Base-by-base conservation (phyloP, 2,113 vertebrate species). In the Pseudopodoces humilis region DNA sequence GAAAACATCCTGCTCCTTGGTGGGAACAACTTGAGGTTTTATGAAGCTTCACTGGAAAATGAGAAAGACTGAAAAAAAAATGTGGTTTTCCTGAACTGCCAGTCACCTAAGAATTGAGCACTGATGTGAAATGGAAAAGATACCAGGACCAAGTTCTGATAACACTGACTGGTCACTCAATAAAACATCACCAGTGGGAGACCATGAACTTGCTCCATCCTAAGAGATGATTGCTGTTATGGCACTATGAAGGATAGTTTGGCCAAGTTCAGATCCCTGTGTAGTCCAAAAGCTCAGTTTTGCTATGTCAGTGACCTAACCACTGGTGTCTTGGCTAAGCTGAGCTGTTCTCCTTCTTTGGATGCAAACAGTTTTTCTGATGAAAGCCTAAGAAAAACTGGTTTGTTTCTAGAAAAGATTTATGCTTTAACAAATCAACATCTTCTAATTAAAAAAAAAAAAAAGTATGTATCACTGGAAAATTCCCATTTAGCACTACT, bases 401-500 rank as follows among this genome's bases (percentile, higher is more conserved):
- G 31, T 65, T 58, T 89, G 62, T 46, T 85, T 91, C 95, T 91
- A 85, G 84, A 94, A 83, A 91, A 89, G 91, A 95, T 92, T 93
- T 89, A 92, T 95, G 78, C 75, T 95, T 85, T 87, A 41, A 91
- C 89, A 95, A 82, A 95, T 91, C 89, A 86, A 84, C 86, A 71
- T 94, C 89, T 95, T 92, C 70, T 68, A 92, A 86, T 56, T 9
- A 52, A 70, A 35, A 90, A 86, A 65, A 90, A 86, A 65, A 83
- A 72, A 59, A 67, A 67, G 39, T 18, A 25, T 68, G 35, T 56
- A 95, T 91, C 81, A 87, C 86, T 95, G 92, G 89, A 97, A 97
- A 96, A 94, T 95, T 96, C 92, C 81, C 93, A 95, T 80, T 44
- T 95, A 94, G 79, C 65, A 88, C 58, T 88, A 70, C 80, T 67